Base-by-base conservation (phyloP, 2,797 vertebrate genomes). In the Gallinago nigripennis region DNA sequence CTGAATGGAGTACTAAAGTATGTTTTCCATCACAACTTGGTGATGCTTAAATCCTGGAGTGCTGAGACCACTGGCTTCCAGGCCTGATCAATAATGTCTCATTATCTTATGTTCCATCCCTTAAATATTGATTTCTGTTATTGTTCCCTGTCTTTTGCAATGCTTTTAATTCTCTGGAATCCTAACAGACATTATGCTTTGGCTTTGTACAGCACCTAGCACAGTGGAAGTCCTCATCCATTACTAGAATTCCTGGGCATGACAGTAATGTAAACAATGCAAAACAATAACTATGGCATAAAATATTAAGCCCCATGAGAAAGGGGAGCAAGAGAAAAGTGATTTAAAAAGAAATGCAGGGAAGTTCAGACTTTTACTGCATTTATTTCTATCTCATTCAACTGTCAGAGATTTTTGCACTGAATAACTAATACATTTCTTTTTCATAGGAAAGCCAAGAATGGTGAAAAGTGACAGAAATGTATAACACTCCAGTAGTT, bases 401-500 rank as follows among this genome's bases (percentile, higher is more conserved):
- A 54, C 82, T 86, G 78, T 64, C 48, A 75, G 61, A 72, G 58
- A 63, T 72, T 92, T 92, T 90, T 94, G 65, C 84, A 94, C 46
- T 71, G 86, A 92, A 90, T 86, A 91, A 66, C 57, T 61, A 69
- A 95, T 58, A 37, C 30, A 45, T 54, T 65, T 86, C 15, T 56
- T 87, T 92, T 83, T 70, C 83, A 51, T 19, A 33, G 54, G 46
- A 39, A 12, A 95, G 83, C 31, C 70, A 70, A 86, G 70, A 61
- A 43, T 16, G 60, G 51, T 46, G 68, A 95, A 78, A 79, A 93
- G 73, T 53, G 61, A 78, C 66, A 93, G 48, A 54, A 46, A 66
- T 2, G 19, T 35, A 4, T 48, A 79, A 93, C 63, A 45, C 69
- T 77, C 69, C 35, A 45, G 68, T 43, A 69, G 73, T 95, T 90